Base-by-base conservation (phyloP, 2,113 vertebrate genomes). In the Corapipo altera region DNA sequence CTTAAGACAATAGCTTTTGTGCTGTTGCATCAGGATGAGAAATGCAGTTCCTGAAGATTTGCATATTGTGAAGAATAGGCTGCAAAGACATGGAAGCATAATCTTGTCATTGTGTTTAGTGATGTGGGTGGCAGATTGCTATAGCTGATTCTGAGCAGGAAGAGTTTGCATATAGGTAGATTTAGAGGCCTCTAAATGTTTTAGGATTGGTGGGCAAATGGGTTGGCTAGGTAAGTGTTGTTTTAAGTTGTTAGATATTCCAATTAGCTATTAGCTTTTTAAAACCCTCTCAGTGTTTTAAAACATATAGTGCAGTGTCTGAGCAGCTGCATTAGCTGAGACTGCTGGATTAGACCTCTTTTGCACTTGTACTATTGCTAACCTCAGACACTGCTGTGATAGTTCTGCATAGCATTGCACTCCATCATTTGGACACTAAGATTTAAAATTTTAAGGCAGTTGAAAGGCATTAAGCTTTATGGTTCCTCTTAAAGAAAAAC, bases 31-130 rank as follows among this genome's bases (percentile, higher is more conserved):
- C 3, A 17, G 89, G 77, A 94, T 85, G 74, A 91, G 77, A 94
- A 95, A 91, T 71, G 73, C 78, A 67, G 81, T 51, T 96, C 87
- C 92, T 85, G 75, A 59, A 94, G 77, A 93, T 93, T 88, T 96
- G 78, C 89, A 85, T 94, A 74, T 44, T 73, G 33, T 58, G 67
- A 95, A 93, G 93, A 96, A 95, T 30, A 92, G 94, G 70, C 74
- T 93, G 70, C 73, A 78, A 77, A 91, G 92, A 74, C 78, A 80
- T 26, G 67, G 92, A 72, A 89, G 94, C 72, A 79, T 84, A 93
- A n/a, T 89, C 86, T 95, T 88, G 84, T 82, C 74, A 88, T 92
- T 95, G 88, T 94, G 73, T 88, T 93, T 65, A 55, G 74, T 27
- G 71, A 55, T 82, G 81, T 85, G 75, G 73, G 85, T 85, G 92